Evolutionary conservation across 2,113 vertebrate species (phyloP), one percentile per base, ranked within the genome.

Genomic region (Nothobranchius kuhntae): DNA sequence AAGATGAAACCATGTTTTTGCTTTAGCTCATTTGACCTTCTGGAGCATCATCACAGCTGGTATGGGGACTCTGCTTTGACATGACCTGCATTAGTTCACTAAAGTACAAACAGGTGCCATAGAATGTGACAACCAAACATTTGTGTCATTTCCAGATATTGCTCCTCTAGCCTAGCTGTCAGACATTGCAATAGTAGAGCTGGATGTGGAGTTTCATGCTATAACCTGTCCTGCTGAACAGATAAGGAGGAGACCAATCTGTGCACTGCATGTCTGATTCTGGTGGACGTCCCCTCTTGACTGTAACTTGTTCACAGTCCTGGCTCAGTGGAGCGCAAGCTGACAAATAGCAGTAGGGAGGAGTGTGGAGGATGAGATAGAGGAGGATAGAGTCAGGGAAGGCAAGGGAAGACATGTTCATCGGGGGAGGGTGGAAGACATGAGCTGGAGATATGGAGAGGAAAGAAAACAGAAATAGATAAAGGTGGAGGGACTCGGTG

Each of bases 231-330:
- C 40, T 40, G 17, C 24, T 56, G 58, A 77, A 73, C 52, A 63
- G 72, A 74, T 76, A 51, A 53, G 66, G 48, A 60, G 74, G 48
- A 60, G 74, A 69, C 61, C 78, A 73, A 71, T 68, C 84, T 79
- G 84, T 60, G 78, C 45, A 61, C 68, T n/a, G 64, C 75, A 61
- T 73, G 78, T 52, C 54, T 61, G 80, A 65, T 73, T 77, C 55
- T 10, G 50, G 69, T 36, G 57, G 68, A 63, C 71, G 59, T 66
- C 67, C 59, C 55, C 71, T 71, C 78, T 68, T 13, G 9, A 64
- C 76, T 75, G 75, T 83, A 84, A 87, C 81, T 83, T 84, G 86
- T 83, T 84, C 82, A 65, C 77, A 59, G 86, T 65, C 71, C 42
- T 75, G 83, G 79, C 68, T 81, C 81, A 85, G 58, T 81, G 78